Base-by-base conservation (phyloP, 2,888 invertebrate species). In the Amphipyra berbera region DNA sequence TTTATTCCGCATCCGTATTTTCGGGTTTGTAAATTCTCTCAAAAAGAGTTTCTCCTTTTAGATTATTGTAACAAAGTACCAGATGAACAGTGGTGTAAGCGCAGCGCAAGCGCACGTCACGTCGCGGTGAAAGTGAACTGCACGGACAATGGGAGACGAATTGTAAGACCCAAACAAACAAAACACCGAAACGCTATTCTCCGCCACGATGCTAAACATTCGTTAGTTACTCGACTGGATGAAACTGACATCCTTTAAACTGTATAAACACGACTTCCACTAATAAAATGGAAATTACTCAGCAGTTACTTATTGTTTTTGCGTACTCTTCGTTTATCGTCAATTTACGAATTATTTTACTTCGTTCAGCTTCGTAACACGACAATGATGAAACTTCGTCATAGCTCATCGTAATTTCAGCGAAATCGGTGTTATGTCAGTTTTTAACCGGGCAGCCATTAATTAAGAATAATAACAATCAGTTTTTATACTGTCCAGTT, bases 111-210 rank as follows among this genome's bases (percentile, higher is more conserved):
- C 81, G 82, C 80, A 76, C 83, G 84, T 87, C 85, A 87, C 82
- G 86, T 77, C 71, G 30, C 47, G 83, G 90, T 82, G 92, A 92
- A 92, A 92, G 92, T 90, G 82, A 85, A 86, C 73, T 81, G 68
- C 69, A 73, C 79, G 76, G 76, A 90, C 89, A 89, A 91, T 87
- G 78, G 83, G 82, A 82, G 81, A 80, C 73, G 64, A 84, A 82
- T 83, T 78, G 81, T 79, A 82, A 82, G 80, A 82, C 73, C 75
- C 77, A 76, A 81, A 82, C 59, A 63, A 66, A 82, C 79, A 79
- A 79, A 81, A 87, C 82, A 85, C 73, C 82, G 86, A 85, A 82
- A 80, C 65, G 76, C 79, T 73, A 82, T 86, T 87, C 80, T 78
- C 64, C 67, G 62, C 70, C 67, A 56, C 56, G 63, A 59, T 57